A percentile compares a stretch with the other conserved stretches of the same genome.
These are phyloP conservation scores for Ellobius talpinus DNA, from an alignment of 2,113 vertebrate genomes.

Conservation along the genomic window DNA sequence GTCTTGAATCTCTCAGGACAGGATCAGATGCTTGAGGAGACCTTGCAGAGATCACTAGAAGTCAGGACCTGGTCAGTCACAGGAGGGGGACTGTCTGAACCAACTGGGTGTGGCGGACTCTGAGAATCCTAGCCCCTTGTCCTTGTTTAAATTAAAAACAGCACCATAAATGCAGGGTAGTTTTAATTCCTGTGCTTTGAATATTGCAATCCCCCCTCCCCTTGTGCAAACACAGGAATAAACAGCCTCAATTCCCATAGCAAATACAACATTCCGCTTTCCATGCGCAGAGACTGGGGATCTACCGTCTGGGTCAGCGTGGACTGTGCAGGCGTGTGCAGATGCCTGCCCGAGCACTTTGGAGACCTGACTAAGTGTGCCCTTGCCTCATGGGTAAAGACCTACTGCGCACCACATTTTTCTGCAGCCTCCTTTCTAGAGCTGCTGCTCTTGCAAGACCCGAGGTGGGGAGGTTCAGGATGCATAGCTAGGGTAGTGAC, in stretches of 20 bases:
- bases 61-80: background rate
- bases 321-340: accelerated
- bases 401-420: accelerated
- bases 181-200: background rate
- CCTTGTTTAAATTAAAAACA: conserved; percentile 19
- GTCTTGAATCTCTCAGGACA: background rate
- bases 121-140: background rate
- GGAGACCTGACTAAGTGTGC: background rate
- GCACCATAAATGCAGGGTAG: background rate
- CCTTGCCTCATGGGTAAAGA: background rate
- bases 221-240: background rate
- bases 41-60: background rate
- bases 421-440: accelerated
- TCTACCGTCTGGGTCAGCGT: background rate
- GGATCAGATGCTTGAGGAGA: background rate
- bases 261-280: accelerated
- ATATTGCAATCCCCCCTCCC: accelerated
- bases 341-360: no score
- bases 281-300: accelerated
- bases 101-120: background rate
- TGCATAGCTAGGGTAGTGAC: accelerated
- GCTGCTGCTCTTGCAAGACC: background rate
- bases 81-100: background rate
- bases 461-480: accelerated
- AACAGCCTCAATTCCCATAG: accelerated